Evolutionary conservation across 1,140 invertebrate genomes (phyloP).

Genomic region (Neodiprion fabricii): DNA sequence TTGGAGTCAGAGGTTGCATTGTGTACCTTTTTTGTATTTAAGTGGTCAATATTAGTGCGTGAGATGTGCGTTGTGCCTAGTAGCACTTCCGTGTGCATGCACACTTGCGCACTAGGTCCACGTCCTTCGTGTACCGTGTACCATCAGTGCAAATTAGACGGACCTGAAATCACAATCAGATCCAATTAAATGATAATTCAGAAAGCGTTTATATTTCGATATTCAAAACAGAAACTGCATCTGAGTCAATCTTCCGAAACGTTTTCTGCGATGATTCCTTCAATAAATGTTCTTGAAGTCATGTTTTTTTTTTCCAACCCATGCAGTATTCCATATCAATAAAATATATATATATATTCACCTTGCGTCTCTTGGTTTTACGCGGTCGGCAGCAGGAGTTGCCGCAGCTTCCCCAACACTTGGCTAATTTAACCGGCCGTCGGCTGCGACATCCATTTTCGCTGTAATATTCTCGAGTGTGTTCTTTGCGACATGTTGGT

Average conservation of each 20-base stretch:
- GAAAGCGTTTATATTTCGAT: not conserved
- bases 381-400: slow-evolving; percentile 86
- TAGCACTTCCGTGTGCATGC: slow-evolving; percentile 86
- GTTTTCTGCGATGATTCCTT: slow-evolving; percentile 14
- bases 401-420: slow-evolving; percentile 77
- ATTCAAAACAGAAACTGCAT: not conserved
- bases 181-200: slow-evolving; percentile 22
- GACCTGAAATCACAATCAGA: slow-evolving; percentile 61
- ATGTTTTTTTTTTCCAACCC: no score
- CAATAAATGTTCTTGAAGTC: not conserved
- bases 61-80: slow-evolving; percentile 53
- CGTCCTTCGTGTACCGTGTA: slow-evolving; percentile 91
- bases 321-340: no score
- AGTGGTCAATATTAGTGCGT: slow-evolving; percentile 19
- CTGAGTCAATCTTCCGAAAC: not conserved
- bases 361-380: slow-evolving; percentile 91
- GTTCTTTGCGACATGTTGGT: slow-evolving; percentile 87
- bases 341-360: slow-evolving; percentile 52
- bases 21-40: slow-evolving; percentile 12
- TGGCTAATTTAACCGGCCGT: slow-evolving; percentile 87
- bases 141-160: slow-evolving; percentile 92
- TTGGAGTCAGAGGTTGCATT: slow-evolving; percentile 13
- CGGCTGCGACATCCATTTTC: slow-evolving; percentile 89
- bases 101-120: slow-evolving; percentile 95
- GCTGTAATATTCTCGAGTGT: slow-evolving; percentile 86